These are phyloP conservation scores for Tragelaphus scriptus DNA, from an alignment of 2,113 vertebrate species.

Conservation along the genomic window DNA sequence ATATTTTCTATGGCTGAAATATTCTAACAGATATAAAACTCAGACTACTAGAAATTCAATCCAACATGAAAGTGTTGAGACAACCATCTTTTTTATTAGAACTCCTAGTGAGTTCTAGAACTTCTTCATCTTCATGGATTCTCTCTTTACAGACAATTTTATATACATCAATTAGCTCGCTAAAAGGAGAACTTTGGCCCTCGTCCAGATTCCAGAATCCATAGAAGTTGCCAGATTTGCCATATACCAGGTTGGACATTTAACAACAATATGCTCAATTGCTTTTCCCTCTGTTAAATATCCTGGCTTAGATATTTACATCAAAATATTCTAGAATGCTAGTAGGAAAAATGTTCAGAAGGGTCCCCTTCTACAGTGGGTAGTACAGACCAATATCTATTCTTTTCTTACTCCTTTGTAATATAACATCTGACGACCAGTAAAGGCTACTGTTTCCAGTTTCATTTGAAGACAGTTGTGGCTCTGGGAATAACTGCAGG, in stretches of 20 bases:
- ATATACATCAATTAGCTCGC: neutral
- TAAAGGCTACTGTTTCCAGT: neutral
- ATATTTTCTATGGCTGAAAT: neutral
- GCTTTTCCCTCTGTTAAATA: neutral
- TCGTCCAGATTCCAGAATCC: neutral
- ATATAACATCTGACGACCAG: neutral
- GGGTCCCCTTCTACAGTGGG: neutral
- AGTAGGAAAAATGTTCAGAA: neutral
- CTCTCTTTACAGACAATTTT: neutral
- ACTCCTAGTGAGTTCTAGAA: neutral
- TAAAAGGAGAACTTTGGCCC: neutral
- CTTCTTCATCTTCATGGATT: neutral
- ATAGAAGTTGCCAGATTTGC: neutral
- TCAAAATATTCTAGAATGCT: neutral
- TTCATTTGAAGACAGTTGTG: neutral
- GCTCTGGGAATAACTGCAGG: neutral
- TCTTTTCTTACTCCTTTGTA: neutral
- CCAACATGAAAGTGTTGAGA: neutral
- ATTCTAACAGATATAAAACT: conserved; percentile 4
- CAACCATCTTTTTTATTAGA: neutral
- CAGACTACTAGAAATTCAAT: neutral
- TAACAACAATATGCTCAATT: neutral
- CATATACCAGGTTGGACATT: neutral
- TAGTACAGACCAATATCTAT: neutral
- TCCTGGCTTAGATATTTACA: neutral